A percentile compares a stretch with the other conserved stretches of the same genome.
Evolutionary conservation across 2,888 invertebrate species (phyloP).

Genomic region (Stenurella melanura): DNA sequence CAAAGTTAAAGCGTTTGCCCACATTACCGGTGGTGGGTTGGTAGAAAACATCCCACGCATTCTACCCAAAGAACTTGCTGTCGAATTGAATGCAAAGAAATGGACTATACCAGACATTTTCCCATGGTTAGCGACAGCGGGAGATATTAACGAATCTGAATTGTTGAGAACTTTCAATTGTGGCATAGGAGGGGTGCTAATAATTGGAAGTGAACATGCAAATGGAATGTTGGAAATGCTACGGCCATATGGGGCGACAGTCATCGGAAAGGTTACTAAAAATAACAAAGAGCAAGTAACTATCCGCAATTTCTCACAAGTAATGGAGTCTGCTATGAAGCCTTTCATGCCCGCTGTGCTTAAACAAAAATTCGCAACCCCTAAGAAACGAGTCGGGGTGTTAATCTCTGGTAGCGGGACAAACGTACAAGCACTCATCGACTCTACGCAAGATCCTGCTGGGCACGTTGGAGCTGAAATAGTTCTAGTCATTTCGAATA

Average conservation of each 20-base stretch:
- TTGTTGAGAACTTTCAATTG: constrained; percentile 96
- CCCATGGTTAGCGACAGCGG: constrained; percentile 89
- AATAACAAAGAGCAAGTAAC: constrained; percentile 76
- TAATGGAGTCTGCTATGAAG: constrained; percentile 78
- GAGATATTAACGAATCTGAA: constrained; percentile 84
- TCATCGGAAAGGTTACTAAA: constrained; percentile 78
- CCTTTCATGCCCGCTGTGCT: constrained; percentile 70
- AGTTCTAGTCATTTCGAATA: constrained; percentile 92
- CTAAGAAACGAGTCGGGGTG: constrained; percentile 85
- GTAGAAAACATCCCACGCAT: constrained; percentile 91
- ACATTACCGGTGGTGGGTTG: constrained; percentile 96
- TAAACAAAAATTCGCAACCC: constrained; percentile 62
- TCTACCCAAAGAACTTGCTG: constrained; percentile 81
- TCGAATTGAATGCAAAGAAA: constrained; percentile 81
- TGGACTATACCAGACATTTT: constrained; percentile 88
- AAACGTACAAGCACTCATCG: constrained; percentile 89
- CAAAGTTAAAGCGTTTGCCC: constrained; percentile 90
- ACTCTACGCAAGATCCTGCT: constrained; percentile 82
- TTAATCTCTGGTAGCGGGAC: constrained; percentile 93
- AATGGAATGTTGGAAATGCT: constrained; percentile 69
- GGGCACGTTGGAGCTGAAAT: constrained; percentile 85
- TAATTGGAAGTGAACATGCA: constrained; percentile 80
- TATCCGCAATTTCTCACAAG: constrained; percentile 82
- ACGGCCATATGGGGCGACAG: constrained; percentile 75
- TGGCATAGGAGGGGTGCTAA: constrained; percentile 91